Conservation (phyloP, 1,140 invertebrate species). For the Drosophila oshimai region DNA sequence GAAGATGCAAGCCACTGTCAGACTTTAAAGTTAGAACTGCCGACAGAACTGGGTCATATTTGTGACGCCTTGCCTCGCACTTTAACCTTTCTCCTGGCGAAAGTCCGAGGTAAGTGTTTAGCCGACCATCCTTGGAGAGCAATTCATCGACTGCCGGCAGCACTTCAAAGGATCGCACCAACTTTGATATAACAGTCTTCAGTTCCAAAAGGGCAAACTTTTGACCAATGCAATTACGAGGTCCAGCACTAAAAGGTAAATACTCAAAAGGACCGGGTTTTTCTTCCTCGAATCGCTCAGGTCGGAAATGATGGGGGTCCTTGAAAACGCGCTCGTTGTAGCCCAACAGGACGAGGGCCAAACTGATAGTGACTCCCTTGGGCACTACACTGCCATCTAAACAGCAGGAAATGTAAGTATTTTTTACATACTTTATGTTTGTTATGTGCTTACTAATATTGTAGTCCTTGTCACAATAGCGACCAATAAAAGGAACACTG, state of each 20-base stretch:
- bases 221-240: conserved; percentile 81
- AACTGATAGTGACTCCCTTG: conserved; percentile 54
- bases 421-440: too few relatives aligned
- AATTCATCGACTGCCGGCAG: conserved; percentile 66
- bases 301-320: conserved; percentile 90
- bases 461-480: conserved; percentile 77
- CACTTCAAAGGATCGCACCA: conserved; percentile 81
- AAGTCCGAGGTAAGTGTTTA: conserved; percentile 57
- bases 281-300: conserved; percentile 87
- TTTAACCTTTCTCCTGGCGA: conserved; percentile 14
- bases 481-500: conserved; percentile 86
- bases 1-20: conserved; percentile 65
- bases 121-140: conserved; percentile 50
- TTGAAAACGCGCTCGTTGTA: conserved; percentile 84
- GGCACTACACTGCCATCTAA: conserved; percentile 62
- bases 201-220: conserved; percentile 84
- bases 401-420: neutral
- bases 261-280: conserved; percentile 84
- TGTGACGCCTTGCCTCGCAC: conserved; percentile 39
- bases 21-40: conserved; percentile 71
- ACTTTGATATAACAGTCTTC: conserved; percentile 83
- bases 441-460: conserved; percentile 51
- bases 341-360: conserved; percentile 52
- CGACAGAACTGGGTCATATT: conserved; percentile 69
- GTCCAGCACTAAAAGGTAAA: conserved; percentile 85